Evolutionary conservation across 2,888 invertebrate species (phyloP).

Genomic region (Stegophylla sp.): DNA sequence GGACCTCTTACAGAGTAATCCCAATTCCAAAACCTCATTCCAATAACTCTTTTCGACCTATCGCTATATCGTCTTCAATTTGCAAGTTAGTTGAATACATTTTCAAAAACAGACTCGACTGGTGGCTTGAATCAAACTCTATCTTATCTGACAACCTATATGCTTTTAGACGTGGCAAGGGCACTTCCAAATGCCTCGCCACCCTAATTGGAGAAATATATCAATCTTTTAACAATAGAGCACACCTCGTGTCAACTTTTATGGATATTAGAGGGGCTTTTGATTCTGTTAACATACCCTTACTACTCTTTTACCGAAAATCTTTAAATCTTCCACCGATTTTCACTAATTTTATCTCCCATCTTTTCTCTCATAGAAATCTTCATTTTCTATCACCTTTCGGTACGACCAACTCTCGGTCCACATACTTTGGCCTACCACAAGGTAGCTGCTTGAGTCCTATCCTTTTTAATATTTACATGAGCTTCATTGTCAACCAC

Average conservation of each 20-base stretch:
- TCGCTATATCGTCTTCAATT: slow-evolving; percentile 5
- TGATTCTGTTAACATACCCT: not conserved
- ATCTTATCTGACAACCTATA: not conserved
- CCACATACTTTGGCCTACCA: not conserved
- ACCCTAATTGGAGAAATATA: not conserved
- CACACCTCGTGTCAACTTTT: not conserved
- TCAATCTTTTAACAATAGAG: not conserved
- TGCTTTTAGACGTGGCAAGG: too few relatives aligned
- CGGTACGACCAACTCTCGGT: not conserved
- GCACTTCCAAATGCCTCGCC: not conserved
- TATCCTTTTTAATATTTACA: not conserved
- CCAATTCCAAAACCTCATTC: slow-evolving; percentile 18
- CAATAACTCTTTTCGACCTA: not conserved
- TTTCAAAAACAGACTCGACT: not conserved
- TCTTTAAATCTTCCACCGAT: not conserved
- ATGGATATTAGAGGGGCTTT: not conserved
- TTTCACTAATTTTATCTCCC: not conserved
- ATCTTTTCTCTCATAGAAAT: not conserved
- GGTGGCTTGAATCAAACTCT: slow-evolving; percentile 10
- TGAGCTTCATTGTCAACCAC: not conserved
- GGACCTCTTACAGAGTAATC: not conserved
- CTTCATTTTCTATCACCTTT: not conserved
- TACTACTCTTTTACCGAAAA: not conserved
- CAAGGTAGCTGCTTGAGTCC: not conserved
- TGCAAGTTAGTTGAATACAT: not conserved